These are phyloP conservation scores for Meteorus sp. DNA, from an alignment of 1,140 invertebrate genomes.

Conservation along the genomic window DNA sequence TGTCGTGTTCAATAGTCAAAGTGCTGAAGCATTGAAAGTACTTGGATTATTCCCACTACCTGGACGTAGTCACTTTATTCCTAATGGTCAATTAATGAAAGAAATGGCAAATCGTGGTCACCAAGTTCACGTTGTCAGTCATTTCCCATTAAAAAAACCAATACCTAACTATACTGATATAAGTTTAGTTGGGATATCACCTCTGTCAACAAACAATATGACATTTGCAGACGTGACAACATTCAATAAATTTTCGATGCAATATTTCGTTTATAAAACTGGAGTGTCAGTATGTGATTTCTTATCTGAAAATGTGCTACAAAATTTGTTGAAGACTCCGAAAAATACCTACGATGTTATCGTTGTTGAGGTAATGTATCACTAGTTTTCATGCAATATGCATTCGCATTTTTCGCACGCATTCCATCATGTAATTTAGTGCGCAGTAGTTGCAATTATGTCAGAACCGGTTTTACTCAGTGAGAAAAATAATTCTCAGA, in stretches of 20 bases:
- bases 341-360: constrained; percentile 30
- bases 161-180: constrained; percentile 46
- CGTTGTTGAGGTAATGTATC: constrained; percentile 30
- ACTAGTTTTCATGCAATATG: constrained; percentile 41
- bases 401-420: too few relatives aligned
- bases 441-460: too few relatives aligned
- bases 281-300: constrained; percentile 21
- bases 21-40: too few relatives aligned
- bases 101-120: constrained; percentile 57
- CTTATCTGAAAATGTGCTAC: constrained; percentile 22
- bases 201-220: not conserved
- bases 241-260: not conserved
- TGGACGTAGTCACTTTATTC: constrained; percentile 61
- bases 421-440: too few relatives aligned
- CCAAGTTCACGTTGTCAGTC: constrained; percentile 51
- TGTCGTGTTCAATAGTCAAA: too few relatives aligned
- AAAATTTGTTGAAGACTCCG: constrained; percentile 29
- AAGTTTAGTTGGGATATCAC: constrained; percentile 32
- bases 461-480: too few relatives aligned
- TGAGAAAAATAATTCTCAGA: too few relatives aligned
- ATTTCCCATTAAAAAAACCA: constrained; percentile 46
- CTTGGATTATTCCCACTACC: constrained; percentile 56
- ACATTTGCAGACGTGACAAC: not conserved
- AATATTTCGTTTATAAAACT: fast-evolving
- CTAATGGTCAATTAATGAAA: constrained; percentile 58